phyloP scores from a whole-genome alignment of 2,113 vertebrate genomes.

The Dendrocopos noguchii region DNA sequence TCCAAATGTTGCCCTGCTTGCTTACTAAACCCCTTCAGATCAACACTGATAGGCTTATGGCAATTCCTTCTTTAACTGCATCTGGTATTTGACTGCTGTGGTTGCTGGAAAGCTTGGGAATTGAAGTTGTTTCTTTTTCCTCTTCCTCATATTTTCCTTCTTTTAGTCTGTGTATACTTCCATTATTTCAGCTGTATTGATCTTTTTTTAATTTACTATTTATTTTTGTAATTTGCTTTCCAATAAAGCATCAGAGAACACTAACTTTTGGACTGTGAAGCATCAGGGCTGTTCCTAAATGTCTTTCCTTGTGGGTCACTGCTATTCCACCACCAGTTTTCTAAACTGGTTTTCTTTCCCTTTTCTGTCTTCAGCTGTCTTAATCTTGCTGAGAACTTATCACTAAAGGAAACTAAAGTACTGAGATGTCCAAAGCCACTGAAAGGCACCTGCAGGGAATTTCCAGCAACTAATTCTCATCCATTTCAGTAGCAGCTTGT shows the following conservation, averaged over 20 bases:
- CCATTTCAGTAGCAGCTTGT: not conserved
- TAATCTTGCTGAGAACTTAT: not conserved
- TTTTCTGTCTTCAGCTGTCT: not conserved
- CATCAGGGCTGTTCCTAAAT: not conserved
- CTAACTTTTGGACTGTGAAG: not conserved
- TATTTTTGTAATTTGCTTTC: not conserved
- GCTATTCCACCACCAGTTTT: not conserved
- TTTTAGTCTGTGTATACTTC: not conserved
- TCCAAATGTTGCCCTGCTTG: not conserved
- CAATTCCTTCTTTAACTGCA: not conserved
- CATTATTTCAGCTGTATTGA: not conserved
- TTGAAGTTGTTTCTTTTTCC: not conserved
- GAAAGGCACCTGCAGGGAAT: not conserved
- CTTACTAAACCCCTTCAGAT: not conserved
- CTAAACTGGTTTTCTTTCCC: not conserved
- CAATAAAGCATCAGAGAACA: not conserved
- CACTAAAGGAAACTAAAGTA: not conserved
- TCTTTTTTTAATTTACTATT: too few relatives aligned
- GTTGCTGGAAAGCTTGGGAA: not conserved
- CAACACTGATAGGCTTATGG: not conserved
- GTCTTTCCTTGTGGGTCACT: not conserved
- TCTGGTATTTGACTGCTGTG: not conserved
- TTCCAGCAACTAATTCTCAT: not conserved
- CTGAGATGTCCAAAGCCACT: not conserved
- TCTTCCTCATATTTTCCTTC: not conserved